A percentile compares a stretch with the other conserved stretches of the same genome.
Conservation (phyloP, 30 jellyfish, hydroid and myxozoan genomes). For the Cassiopea andromeda region DNA sequence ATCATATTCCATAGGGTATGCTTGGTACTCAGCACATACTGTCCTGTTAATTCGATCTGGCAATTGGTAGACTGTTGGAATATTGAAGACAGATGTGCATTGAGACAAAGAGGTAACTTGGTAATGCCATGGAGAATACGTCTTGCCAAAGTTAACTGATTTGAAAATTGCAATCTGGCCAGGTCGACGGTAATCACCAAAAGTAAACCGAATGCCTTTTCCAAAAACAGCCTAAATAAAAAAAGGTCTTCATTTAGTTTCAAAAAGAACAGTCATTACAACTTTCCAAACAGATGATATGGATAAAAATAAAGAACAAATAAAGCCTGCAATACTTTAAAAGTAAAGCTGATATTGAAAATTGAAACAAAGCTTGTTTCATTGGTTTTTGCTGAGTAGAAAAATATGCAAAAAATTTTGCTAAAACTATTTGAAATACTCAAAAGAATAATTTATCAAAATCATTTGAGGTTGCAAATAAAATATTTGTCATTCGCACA, state of each 20-base stretch:
- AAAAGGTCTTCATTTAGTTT: neutral
- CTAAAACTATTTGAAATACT: no score
- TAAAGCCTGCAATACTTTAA: no score
- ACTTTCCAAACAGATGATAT: no score
- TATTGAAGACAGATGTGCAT: constrained; percentile 77
- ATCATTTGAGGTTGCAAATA: no score
- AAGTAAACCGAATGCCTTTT: constrained; percentile 41
- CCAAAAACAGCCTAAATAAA: constrained; percentile 62
- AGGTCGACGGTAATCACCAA: constrained; percentile 95
- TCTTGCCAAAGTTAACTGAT: constrained; percentile 72
- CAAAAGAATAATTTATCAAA: no score
- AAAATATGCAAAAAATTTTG: no score
- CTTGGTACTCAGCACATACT: constrained; percentile 77
- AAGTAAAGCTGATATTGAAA: no score
- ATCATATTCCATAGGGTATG: constrained; percentile 81
- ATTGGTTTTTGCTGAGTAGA: no score
- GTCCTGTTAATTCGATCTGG: constrained; percentile 93
- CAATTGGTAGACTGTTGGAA: constrained; percentile 70
- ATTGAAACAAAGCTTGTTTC: no score
- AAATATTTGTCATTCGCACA: no score
- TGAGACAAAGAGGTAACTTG: constrained; percentile 61
- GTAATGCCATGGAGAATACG: constrained; percentile 92
- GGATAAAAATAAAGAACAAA: no score
- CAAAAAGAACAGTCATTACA: neutral
- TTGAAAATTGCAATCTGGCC: constrained; percentile 86